A percentile compares a stretch with the other conserved stretches of the same genome.
Evolutionary conservation across 2,888 invertebrate species (phyloP).

Genomic region (Nebria brevicollis): DNA sequence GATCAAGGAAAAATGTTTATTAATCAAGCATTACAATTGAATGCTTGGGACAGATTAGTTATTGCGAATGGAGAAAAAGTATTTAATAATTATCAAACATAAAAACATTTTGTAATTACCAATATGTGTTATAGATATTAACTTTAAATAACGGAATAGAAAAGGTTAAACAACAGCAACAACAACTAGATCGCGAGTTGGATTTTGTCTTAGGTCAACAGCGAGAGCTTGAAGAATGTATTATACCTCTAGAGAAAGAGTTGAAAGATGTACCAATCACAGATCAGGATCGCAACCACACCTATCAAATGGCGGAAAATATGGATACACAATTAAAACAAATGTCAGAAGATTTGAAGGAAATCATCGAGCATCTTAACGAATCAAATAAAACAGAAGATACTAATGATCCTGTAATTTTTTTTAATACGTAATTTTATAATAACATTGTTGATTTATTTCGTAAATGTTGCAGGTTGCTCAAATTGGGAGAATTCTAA

Average conservation of each 20-base stretch:
- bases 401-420: constrained; percentile 83
- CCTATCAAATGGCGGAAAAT: constrained; percentile 89
- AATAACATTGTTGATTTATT: constrained; percentile 16
- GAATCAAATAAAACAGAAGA: constrained; percentile 86
- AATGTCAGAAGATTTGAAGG: constrained; percentile 95
- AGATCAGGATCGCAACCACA: constrained; percentile 91
- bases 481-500: constrained; percentile 92
- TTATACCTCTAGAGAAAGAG: constrained; percentile 87
- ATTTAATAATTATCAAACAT: constrained; percentile 33
- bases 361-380: constrained; percentile 94
- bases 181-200: constrained; percentile 89
- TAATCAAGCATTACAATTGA: constrained; percentile 94
- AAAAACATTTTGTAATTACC: background rate
- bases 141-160: constrained; percentile 88
- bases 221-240: constrained; percentile 87
- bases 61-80: constrained; percentile 93
- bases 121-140: constrained; percentile 71
- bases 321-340: constrained; percentile 91
- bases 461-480: constrained; percentile 72
- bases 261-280: constrained; percentile 74
- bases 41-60: constrained; percentile 93
- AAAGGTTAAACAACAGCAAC: constrained; percentile 87
- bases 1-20: constrained; percentile 93
- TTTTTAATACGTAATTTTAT: constrained; percentile 5
- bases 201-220: constrained; percentile 95